Base-by-base conservation (phyloP, 2,888 invertebrate genomes). In the Acronicta psi region DNA sequence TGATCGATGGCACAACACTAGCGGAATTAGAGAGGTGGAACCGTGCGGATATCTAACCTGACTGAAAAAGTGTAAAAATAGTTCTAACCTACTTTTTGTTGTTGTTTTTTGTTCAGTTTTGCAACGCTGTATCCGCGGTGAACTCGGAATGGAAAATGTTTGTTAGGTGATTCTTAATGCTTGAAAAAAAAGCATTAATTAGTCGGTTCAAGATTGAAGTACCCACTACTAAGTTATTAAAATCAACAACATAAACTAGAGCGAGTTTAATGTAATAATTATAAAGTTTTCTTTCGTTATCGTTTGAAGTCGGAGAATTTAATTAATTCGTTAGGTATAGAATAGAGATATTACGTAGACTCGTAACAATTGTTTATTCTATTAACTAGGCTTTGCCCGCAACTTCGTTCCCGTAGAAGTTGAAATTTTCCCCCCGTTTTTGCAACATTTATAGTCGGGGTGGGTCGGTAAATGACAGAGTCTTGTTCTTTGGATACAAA, bases 1-100 rank as follows among this genome's bases (percentile, higher is more conserved):
- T 92, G 91, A 92, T 90, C 83, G 85, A 92, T 91, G 89, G 78
- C 64, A 47, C 75, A 64, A 73, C 77, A 79, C 80, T 73, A 76
- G 69, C 47, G 58, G 78, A 79, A 83, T 81, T 75, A 71, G 73
- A 71, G 73, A 75, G 71, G 68, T 69, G 50, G 75, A 43, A 59
- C 64, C 40, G 59, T 55, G 47, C 66, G 63, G 64, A 66, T 80
- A 73, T 68, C 68, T 61, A 64, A 66, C 72, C 60, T 61, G 57
- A 58, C 66, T 58, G 55, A 42, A 67, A 72, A 73, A 53, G 46
- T 54, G 31, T 29, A 59, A 68, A 68, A 69, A 70, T 49, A 59
- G 16, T 25, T 41, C 6, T 34, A 70, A 50, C 71, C 71, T 47
- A 70, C 17, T 65, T 69, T 69, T 51, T 34, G 37, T 49, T 11